phyloP scores from a whole-genome alignment of 1,140 invertebrate species.

The Calephelis virginiensis region DNA sequence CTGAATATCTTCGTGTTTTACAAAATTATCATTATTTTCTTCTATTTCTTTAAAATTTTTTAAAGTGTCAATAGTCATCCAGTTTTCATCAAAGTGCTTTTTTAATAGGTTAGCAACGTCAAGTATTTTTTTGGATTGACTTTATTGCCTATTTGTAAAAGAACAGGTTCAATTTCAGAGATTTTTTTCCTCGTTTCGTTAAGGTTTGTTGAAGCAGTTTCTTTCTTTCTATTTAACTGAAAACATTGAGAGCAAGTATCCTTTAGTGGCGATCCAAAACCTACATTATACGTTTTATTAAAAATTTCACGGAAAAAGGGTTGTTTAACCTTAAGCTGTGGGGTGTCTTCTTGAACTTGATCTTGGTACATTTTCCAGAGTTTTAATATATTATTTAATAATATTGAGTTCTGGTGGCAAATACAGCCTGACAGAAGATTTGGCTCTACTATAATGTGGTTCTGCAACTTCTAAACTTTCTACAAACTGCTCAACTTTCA shows the following conservation, averaged over 20 bases:
- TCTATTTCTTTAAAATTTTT: constrained; percentile 14
- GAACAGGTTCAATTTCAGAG: constrained; percentile 10
- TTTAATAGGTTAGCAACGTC: constrained; percentile 9
- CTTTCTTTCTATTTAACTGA: too few species aligned
- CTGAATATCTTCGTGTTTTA: constrained; percentile 15
- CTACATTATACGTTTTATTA: constrained; percentile 10
- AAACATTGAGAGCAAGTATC: too few species aligned
- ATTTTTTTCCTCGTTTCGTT: constrained; percentile 20
- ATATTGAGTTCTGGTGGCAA: constrained; percentile 18
- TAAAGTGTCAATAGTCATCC: background rate
- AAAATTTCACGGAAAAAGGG: constrained; percentile 16
- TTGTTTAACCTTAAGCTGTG: constrained; percentile 19
- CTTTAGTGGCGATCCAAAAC: too few species aligned
- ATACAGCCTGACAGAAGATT: constrained; percentile 8
- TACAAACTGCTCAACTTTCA: constrained; percentile 17
- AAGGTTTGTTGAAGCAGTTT: too few species aligned
- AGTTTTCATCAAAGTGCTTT: constrained; percentile 15
- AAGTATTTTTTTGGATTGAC: constrained; percentile 6
- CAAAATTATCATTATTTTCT: constrained; percentile 20
- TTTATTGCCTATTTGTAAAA: constrained; percentile 22
- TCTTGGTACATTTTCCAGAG: constrained; percentile 18
- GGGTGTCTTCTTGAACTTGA: background rate
- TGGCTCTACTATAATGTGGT: background rate
- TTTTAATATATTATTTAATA: too few species aligned
- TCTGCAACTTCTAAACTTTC: background rate